Evolutionary conservation across 2,113 vertebrate species (phyloP), one percentile per base, ranked within the genome.

Genomic region (Fukomys damarensis): DNA sequence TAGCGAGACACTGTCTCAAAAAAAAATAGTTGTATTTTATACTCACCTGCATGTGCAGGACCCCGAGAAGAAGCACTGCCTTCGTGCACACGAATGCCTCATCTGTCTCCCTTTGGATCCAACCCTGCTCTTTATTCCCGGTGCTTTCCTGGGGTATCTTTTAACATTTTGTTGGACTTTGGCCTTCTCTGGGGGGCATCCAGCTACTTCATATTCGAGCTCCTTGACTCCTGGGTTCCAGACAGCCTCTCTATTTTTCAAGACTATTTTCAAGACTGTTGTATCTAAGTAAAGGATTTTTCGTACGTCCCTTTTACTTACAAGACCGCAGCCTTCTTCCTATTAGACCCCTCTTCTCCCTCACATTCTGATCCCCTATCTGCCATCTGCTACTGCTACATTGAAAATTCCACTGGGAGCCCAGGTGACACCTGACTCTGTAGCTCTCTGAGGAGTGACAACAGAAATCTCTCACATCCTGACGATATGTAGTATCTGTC

Each of bases 401-500:
- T 56, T 74, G 26, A 82, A 89, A 89, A 93, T 49, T 58, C 28
- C 26, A 17, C 63, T 30, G 4, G 12, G 54, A 86, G 52, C 81
- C 58, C 63, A 85, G 63, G n/a, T 28, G 32, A 85, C 13, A 52
- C 3, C 24, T n/a, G n/a, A 68, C 28, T 49, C 41, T 54, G 59
- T 80, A 38, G 54, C 46, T 49, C 46, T 49, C 43, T 24, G 22
- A 63, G 43, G n/a, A 80, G 41, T 61, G 26, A 17, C 77, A 95
- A 82, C 52, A 97, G 43, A 94, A 95, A 68, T 89, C 72, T 88
- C 46, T 89, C 82, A 59, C 9, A n/a, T 41, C 30, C 56, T 81
- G 41, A 49, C 32, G 38, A 26, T 43, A 66, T 4, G 26, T 68
- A 56, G 26, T 83, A 52, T 76, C 30, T 89, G 91, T 76, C 70